These are phyloP conservation scores for Nannoperca obscura DNA, from an alignment of 2,797 vertebrate genomes.

Conservation along the genomic window DNA sequence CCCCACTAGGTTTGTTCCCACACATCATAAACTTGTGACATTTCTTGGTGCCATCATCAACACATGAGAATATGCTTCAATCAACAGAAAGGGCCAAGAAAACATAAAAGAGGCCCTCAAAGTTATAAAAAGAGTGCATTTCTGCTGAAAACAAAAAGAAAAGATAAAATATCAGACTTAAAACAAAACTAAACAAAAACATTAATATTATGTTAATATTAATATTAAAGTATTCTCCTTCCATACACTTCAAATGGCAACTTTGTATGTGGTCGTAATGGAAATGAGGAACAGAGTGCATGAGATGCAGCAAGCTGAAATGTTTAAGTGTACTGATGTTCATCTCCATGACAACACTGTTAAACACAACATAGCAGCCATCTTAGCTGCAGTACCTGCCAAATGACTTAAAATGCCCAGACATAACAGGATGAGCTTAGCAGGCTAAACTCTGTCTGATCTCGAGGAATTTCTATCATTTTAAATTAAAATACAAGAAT, in stretches of 20 bases:
- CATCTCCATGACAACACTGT: conserved; percentile 22
- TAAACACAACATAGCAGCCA: conserved; percentile 23
- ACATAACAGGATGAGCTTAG: not conserved
- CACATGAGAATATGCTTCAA: not conserved
- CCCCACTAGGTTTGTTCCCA: not conserved
- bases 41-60: not conserved
- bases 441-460: not conserved
- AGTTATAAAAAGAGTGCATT: not conserved
- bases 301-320: not conserved
- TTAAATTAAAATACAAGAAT: not conserved
- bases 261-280: not conserved
- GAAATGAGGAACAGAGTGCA: not conserved
- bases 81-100: not conserved
- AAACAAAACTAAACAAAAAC: not conserved
- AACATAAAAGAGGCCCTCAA: not conserved
- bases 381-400: conserved; percentile 16
- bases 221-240: not conserved
- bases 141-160: not conserved
- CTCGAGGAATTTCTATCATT: not conserved
- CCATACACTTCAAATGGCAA: rapidly evolving
- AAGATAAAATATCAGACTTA: not conserved
- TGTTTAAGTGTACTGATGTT: conserved; percentile 5
- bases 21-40: not conserved
- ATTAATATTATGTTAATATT: no score
- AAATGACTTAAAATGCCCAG: not conserved